Conservation (phyloP, 2,113 vertebrate species). For the Mirza zaza region DNA sequence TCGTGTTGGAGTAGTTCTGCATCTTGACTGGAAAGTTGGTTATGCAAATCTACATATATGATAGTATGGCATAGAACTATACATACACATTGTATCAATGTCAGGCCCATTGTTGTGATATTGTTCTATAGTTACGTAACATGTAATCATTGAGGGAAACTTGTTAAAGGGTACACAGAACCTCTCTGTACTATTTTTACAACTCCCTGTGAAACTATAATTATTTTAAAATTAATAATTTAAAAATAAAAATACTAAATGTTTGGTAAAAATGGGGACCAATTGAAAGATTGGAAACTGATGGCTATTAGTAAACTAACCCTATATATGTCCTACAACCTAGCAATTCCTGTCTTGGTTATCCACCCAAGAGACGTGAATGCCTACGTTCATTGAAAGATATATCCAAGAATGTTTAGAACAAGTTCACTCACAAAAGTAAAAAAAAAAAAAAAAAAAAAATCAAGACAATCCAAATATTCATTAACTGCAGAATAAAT, state of each 20-base stretch:
- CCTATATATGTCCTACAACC: neutral
- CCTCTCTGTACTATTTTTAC: neutral
- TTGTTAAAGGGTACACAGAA: neutral
- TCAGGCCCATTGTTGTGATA: neutral
- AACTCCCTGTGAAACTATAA: neutral
- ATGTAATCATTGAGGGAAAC: neutral
- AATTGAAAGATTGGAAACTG: neutral
- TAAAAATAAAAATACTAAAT: neutral
- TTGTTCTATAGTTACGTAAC: neutral
- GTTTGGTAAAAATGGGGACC: neutral
- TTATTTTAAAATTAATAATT: slow-evolving; percentile 5
- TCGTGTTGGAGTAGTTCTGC: neutral
- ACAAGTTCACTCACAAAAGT: neutral
- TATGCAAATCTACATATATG: neutral
- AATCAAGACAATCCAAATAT: neutral
- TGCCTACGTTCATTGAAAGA: neutral
- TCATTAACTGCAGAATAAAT: neutral
- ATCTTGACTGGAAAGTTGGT: neutral
- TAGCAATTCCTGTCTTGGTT: neutral
- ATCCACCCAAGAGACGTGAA: neutral
- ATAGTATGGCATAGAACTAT: neutral
- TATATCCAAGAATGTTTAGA: neutral
- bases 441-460: neutral
- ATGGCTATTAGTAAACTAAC: neutral
- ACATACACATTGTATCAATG: neutral